Percentiles rank a stretch among this genome's conserved stretches.
phyloP scores from a whole-genome alignment of 2,113 vertebrate genomes.

The Chrysemys picta region DNA sequence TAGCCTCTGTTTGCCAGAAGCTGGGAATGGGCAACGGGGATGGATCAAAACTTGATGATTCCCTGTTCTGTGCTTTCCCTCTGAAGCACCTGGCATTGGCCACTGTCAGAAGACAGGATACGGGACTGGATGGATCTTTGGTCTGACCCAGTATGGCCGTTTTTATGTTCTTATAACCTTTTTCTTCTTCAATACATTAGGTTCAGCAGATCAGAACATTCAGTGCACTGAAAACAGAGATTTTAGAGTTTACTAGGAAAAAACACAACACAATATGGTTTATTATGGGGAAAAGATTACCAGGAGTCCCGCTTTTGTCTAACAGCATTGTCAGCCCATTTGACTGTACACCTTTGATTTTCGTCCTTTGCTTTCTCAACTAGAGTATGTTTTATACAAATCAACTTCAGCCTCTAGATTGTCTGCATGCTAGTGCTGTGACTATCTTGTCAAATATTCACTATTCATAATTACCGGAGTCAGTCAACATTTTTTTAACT shows the following conservation, averaged over 20 bases:
- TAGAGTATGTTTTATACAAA: constrained; percentile 13
- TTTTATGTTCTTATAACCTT: neutral
- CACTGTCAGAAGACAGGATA: too few species aligned
- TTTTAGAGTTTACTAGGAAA: neutral
- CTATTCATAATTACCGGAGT: neutral
- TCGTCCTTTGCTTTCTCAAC: constrained; percentile 19
- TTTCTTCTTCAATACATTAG: neutral
- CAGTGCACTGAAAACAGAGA: neutral
- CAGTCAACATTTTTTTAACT: accelerated
- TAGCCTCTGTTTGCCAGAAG: too few species aligned
- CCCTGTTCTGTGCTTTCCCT: too few species aligned
- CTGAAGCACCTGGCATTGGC: too few species aligned
- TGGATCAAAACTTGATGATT: too few species aligned
- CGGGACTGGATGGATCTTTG: too few species aligned
- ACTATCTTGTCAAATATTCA: neutral
- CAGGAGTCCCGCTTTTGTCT: neutral
- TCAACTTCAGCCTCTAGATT: neutral
- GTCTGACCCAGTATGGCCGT: too few species aligned
- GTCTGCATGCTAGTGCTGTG: neutral
- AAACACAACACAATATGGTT: neutral
- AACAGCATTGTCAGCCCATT: neutral
- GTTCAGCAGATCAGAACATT: accelerated
- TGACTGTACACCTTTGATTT: neutral
- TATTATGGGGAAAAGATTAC: neutral
- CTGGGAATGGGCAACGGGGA: too few species aligned